Conservation (phyloP, 2,888 invertebrate genomes). For the Ochropleura plecta region DNA sequence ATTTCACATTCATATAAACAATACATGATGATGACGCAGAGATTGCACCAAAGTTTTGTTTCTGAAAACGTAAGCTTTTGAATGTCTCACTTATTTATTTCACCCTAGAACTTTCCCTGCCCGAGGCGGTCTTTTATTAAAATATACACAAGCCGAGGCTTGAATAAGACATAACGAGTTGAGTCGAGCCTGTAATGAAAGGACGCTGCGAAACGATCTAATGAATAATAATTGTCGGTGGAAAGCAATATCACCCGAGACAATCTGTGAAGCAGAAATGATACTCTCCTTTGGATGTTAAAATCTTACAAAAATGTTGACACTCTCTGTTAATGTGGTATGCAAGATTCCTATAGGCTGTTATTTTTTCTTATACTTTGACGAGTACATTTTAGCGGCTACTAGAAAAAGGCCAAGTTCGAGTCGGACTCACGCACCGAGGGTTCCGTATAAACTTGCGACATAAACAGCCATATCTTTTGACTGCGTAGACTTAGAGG, state of each 20-base stretch:
- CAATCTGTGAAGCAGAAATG: conserved; percentile 69
- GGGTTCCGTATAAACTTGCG: no score
- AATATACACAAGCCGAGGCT: conserved; percentile 76
- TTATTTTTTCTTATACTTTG: background rate
- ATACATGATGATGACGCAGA: conserved; percentile 1
- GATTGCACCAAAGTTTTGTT: conserved; percentile 47
- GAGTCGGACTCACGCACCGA: no score
- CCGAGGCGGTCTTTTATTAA: conserved; percentile 79
- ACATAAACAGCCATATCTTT: no score
- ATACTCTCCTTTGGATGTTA: conserved; percentile 54
- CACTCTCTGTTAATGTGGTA: conserved; percentile 12
- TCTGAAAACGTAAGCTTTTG: conserved; percentile 43
- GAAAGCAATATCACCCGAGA: conserved; percentile 73
- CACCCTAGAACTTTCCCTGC: conserved; percentile 52
- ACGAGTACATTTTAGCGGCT: no score
- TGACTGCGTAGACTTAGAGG: no score
- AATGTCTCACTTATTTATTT: conserved; percentile 57
- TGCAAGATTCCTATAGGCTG: background rate
- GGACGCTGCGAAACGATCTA: conserved; percentile 77
- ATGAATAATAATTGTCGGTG: conserved; percentile 85
- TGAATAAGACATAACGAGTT: conserved; percentile 85
- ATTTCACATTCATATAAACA: conserved; percentile 24
- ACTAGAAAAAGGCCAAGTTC: no score
- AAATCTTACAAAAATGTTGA: conserved; percentile 35
- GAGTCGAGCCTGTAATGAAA: conserved; percentile 80